Evolutionary conservation across 2,113 vertebrate genomes (phyloP).

Genomic region (Apteryx owenii): DNA sequence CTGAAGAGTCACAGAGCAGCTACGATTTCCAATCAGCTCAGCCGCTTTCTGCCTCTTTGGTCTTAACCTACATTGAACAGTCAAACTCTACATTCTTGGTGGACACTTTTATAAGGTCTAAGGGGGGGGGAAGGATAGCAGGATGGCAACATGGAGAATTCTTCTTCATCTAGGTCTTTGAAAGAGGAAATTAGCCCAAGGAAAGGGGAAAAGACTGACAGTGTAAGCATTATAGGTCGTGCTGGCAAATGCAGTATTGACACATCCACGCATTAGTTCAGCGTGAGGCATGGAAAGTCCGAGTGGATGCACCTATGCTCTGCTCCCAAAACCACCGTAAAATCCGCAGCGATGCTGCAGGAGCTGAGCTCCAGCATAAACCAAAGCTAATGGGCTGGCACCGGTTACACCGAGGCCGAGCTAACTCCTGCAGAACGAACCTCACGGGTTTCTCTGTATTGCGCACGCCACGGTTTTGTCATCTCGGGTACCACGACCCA

Average conservation of each 20-base stretch:
- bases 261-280: not conserved
- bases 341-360: too few species aligned
- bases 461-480: not conserved
- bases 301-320: too few species aligned
- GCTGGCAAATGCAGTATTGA: not conserved
- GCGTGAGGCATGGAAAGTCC: too few species aligned
- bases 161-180: not conserved
- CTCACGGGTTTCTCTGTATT: too few species aligned
- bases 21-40: not conserved
- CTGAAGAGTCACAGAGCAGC: not conserved
- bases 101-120: not conserved
- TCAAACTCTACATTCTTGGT: not conserved
- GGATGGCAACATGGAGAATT: not conserved
- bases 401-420: too few species aligned
- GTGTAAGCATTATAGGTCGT: not conserved
- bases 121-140: not conserved
- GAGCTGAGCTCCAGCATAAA: too few species aligned
- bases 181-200: not conserved
- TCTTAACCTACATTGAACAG: not conserved
- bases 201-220: not conserved
- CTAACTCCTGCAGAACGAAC: too few species aligned
- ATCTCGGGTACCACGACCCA: too few species aligned
- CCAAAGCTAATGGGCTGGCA: too few species aligned
- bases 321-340: too few species aligned
- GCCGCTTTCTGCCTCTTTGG: not conserved